These are phyloP conservation scores for Dasypus novemcinctus DNA, from an alignment of 2,113 vertebrate species.

Conservation along the genomic window DNA sequence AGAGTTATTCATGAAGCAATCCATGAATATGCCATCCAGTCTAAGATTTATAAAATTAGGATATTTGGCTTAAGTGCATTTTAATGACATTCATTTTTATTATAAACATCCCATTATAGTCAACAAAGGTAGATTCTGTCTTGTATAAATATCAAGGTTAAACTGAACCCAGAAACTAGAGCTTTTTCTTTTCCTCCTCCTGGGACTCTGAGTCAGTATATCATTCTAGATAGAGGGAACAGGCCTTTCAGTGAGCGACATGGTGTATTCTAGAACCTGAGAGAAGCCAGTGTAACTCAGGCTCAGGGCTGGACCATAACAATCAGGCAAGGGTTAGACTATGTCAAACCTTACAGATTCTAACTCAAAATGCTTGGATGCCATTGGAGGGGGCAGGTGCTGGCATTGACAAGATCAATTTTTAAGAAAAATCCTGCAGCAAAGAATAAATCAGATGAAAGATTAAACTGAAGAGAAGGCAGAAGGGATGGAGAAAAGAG, in stretches of 20 bases:
- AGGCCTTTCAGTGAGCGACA: not conserved
- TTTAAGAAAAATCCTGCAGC: not conserved
- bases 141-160: not conserved
- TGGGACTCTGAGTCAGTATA: not conserved
- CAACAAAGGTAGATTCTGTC: not conserved
- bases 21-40: not conserved
- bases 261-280: not conserved
- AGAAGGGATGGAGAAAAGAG: not conserved
- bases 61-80: constrained; percentile 13
- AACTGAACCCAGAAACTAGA: not conserved
- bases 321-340: not conserved
- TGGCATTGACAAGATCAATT: not conserved
- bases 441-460: not conserved
- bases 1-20: not conserved
- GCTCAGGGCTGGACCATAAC: not conserved
- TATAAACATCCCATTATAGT: not conserved
- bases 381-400: not conserved
- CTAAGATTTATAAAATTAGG: not conserved
- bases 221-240: no score
- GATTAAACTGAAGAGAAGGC: not conserved
- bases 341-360: not conserved
- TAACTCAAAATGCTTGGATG: not conserved
- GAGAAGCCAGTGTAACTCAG: not conserved
- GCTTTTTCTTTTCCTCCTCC: not conserved
- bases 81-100: constrained; percentile 38